Evolutionary conservation across 2,113 vertebrate genomes (phyloP), one percentile per base, ranked within the genome.

Genomic region (Girardinichthys multiradiatus): DNA sequence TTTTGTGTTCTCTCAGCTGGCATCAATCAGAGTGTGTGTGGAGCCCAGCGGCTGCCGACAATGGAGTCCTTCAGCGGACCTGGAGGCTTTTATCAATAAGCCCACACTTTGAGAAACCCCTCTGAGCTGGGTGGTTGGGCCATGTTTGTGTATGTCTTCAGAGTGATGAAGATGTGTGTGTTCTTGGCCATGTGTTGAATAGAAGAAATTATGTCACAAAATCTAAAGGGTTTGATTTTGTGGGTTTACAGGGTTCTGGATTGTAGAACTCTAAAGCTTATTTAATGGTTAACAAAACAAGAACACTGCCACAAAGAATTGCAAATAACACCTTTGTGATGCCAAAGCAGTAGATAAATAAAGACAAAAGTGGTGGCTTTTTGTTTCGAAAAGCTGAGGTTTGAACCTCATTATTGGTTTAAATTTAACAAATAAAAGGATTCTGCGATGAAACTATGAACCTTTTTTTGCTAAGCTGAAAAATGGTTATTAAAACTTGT

Each of bases 1-100:
- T 92, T n/a, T 94, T 93, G 94, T 94, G 92, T 95, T 88, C 83
- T 89, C 83, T 95, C 94, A 93, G 89, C 95, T 95, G 94, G 94
- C 95, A 95, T 94, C 94, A 92, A 91, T 95, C 94, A 95, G 86
- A 84, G 84, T 70, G 90, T 87, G 87, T 87, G 81, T 85, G 67
- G 89, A 85, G 70, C 72, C 26, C 57, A 85, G 81, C 89, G 83
- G 81, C 90, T 87, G 82, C 93, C 89, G 92, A 88, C 75, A 88
- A 92, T 93, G 89, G 83, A 94, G 90, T 93, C 94, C 94, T 96
- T 92, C 86, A 94, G 89, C 86, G 82, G 85, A 91, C 82, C 90
- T 89, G 76, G 72, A 70, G 92, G 62, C 90, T 94, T 94, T 91
- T 93, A 95, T 94, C 93, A 95, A 94, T 90, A 80, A 64, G 61